These are phyloP conservation scores for Perdita meconis DNA, from an alignment of 2,888 invertebrate genomes.

Conservation along the genomic window DNA sequence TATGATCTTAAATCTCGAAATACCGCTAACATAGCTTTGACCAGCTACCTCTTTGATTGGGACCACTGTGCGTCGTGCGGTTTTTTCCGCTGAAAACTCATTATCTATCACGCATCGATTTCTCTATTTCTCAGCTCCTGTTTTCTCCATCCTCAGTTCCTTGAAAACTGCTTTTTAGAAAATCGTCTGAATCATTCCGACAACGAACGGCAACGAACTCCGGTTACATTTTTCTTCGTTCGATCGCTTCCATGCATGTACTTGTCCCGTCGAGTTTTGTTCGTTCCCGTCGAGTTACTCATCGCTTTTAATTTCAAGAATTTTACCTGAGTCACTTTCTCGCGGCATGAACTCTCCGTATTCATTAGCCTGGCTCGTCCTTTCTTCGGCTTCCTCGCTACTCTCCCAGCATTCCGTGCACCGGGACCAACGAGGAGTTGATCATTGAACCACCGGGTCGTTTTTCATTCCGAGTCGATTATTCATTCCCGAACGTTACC, in stretches of 20 bases:
- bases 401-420: constrained; percentile 7
- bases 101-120: background rate
- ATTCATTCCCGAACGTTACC: constrained; percentile 40
- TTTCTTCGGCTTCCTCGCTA: background rate
- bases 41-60: too few relatives aligned
- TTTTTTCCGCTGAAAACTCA: constrained; percentile 7
- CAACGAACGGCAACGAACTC: constrained; percentile 23
- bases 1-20: too few relatives aligned
- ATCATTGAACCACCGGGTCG: constrained; percentile 20
- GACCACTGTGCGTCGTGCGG: too few relatives aligned
- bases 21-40: too few relatives aligned
- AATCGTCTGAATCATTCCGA: constrained; percentile 40
- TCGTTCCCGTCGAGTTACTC: constrained; percentile 32
- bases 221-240: constrained; percentile 9
- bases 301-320: constrained; percentile 41
- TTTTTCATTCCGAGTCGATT: constrained; percentile 34
- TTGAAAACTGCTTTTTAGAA: constrained; percentile 27
- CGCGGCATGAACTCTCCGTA: too few relatives aligned
- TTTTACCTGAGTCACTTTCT: constrained; percentile 43
- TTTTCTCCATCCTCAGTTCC: background rate
- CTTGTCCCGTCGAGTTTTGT: constrained; percentile 14
- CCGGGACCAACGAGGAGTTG: constrained; percentile 8
- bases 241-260: background rate
- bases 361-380: too few relatives aligned
- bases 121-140: background rate